These are phyloP conservation scores for Oligia strigilis DNA, from an alignment of 2,888 invertebrate species.

Conservation along the genomic window DNA sequence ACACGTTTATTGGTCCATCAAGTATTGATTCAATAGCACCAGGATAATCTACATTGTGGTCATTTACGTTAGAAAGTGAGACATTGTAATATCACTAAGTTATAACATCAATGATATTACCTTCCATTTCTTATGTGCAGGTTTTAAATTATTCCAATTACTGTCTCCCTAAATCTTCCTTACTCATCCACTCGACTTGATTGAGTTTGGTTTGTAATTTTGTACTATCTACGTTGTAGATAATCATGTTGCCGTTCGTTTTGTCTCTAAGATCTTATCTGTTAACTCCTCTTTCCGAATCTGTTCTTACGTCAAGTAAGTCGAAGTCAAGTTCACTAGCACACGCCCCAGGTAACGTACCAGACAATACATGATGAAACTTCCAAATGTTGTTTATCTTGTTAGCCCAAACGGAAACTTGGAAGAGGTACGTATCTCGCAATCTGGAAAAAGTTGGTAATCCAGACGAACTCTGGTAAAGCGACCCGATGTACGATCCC, in stretches of 20 bases:
- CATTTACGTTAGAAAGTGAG: not conserved
- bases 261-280: not conserved
- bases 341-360: constrained; percentile 47
- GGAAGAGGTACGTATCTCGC: constrained; percentile 37
- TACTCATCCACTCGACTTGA: not conserved
- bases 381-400: constrained; percentile 54
- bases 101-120: too few relatives aligned
- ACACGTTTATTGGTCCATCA: not conserved
- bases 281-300: constrained; percentile 13
- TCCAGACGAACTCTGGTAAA: constrained; percentile 31
- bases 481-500: constrained; percentile 26
- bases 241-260: not conserved
- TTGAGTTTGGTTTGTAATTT: not conserved
- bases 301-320: constrained; percentile 8
- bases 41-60: not conserved
- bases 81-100: not conserved
- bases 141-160: not conserved
- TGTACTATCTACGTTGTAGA: not conserved
- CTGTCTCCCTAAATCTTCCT: not conserved
- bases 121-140: not conserved
- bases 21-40: not conserved
- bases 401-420: constrained; percentile 54
- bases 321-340: constrained; percentile 24
- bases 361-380: constrained; percentile 42
- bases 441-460: constrained; percentile 52